phyloP scores from a whole-genome alignment of 2,113 vertebrate genomes.

The Heptranchias perlo region DNA sequence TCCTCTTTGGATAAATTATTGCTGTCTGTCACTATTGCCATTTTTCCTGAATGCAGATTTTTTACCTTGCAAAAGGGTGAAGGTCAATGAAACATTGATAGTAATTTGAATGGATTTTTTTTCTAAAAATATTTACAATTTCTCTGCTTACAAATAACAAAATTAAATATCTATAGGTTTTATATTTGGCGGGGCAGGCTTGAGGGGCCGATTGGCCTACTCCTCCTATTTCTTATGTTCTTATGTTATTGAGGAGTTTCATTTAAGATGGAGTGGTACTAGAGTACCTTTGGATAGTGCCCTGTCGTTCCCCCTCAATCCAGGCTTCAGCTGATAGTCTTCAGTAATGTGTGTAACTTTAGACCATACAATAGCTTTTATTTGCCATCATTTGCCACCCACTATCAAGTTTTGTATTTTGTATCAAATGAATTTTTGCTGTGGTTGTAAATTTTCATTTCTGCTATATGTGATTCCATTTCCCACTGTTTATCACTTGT shows the following conservation, averaged over 20 bases:
- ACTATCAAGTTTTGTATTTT: neutral
- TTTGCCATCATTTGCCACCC: neutral
- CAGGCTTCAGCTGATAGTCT: neutral
- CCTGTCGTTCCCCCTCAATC: neutral
- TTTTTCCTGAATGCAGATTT: neutral
- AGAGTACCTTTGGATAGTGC: neutral
- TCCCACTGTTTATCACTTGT: neutral
- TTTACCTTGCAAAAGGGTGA: neutral
- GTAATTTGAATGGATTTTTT: neutral
- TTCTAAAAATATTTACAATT: neutral
- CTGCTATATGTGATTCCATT: neutral
- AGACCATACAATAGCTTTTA: neutral
- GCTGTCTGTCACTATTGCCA: neutral
- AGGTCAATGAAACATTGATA: neutral
- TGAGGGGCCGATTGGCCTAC: too few relatives aligned
- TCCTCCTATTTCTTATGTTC: too few relatives aligned
- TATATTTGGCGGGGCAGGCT: too few relatives aligned
- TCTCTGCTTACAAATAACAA: neutral
- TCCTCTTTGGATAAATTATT: neutral
- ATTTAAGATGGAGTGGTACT: neutral
- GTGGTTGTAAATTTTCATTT: neutral
- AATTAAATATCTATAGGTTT: neutral
- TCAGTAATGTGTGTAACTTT: neutral
- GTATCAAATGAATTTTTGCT: neutral
- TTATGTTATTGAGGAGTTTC: neutral